Conservation (phyloP, 2,113 vertebrate genomes). For the Larimichthys polyactis region DNA sequence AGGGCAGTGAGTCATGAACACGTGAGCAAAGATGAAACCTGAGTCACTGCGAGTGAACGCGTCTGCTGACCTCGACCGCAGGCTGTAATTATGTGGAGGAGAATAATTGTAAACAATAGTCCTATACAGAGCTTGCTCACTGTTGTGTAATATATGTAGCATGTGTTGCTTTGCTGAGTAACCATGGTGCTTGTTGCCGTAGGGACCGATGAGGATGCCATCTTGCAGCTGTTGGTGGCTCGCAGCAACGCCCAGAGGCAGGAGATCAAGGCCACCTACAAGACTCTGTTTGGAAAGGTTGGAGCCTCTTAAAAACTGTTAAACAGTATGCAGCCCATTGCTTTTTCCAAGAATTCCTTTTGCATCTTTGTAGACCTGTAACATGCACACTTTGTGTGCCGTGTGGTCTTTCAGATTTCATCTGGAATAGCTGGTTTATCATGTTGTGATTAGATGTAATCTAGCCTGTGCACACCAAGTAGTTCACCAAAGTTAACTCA, state of each 20-base stretch:
- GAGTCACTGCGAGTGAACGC: conserved; percentile 37
- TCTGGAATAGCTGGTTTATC: too few relatives aligned
- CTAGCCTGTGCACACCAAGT: too few relatives aligned
- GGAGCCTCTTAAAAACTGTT: conserved; percentile 16
- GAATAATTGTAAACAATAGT: conserved; percentile 14
- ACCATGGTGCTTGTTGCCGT: conserved; percentile 54
- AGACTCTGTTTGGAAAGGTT: conserved; percentile 95
- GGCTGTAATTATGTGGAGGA: conserved; percentile 45
- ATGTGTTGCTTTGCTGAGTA: conserved; percentile 16
- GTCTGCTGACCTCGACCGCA: conserved; percentile 13
- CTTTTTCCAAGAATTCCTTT: not conserved
- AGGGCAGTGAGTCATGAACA: conserved; percentile 51
- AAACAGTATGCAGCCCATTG: not conserved
- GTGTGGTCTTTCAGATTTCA: too few relatives aligned
- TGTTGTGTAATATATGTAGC: conserved; percentile 3
- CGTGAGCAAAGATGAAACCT: conserved; percentile 34
- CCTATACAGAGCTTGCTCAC: not conserved
- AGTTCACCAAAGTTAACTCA: too few relatives aligned
- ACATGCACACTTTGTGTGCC: not conserved
- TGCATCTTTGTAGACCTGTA: not conserved
- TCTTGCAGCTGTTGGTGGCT: conserved; percentile 88
- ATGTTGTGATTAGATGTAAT: too few relatives aligned
- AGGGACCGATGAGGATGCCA: conserved; percentile 95
- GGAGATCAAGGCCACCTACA: conserved; percentile 89
- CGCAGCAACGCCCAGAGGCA: conserved; percentile 93